Base-by-base conservation (phyloP, 1,140 invertebrate species). In the Adoxophyes honmai region DNA sequence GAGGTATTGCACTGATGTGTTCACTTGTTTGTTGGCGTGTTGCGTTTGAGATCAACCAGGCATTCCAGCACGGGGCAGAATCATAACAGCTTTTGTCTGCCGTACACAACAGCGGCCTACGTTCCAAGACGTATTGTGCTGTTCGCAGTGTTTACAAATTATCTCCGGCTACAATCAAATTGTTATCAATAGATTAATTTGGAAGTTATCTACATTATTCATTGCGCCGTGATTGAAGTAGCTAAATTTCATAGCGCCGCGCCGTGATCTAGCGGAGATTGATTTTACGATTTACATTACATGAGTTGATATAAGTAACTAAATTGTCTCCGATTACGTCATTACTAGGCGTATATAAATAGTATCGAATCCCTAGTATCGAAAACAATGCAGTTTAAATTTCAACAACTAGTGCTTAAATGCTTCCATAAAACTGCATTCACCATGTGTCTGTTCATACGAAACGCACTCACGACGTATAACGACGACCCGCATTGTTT, bases 101-200 rank as follows among this genome's bases (percentile, higher is more conserved):
- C 67, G 64, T 84, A 78, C 78, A 80, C 21, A 28, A 28, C 21
- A 28, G 6, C 75, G 68, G 73, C 71, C 73, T 59, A 66, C 42
- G 35, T 44, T 28, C 68, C 55, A 65, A 66, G 56, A 67, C 65
- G 72, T 71, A 75, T 78, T 78, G 73, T 75, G 64, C 70, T 68
- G 81, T 73, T 75, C 75, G 18, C 48, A 42, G 55, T 84, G 80
- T 86, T 86, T 86, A 79, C 70, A 79, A 86, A 86, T 83, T 86
- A 83, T 81, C 76, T 60, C 55, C 58, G 44, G 57, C 55, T 55
- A 74, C 75, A 75, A 84, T 81, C 79, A 64, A 28, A 71, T 66
- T 73, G 67, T 77, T 82, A 84, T 81, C 78, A 61, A 36, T 18
- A 68, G 60, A 73, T 70, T 76, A 75, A 75, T 74, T 68, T 7